These are phyloP conservation scores for Aricia artaxerxes DNA, from an alignment of 2,888 invertebrate genomes.

Conservation along the genomic window DNA sequence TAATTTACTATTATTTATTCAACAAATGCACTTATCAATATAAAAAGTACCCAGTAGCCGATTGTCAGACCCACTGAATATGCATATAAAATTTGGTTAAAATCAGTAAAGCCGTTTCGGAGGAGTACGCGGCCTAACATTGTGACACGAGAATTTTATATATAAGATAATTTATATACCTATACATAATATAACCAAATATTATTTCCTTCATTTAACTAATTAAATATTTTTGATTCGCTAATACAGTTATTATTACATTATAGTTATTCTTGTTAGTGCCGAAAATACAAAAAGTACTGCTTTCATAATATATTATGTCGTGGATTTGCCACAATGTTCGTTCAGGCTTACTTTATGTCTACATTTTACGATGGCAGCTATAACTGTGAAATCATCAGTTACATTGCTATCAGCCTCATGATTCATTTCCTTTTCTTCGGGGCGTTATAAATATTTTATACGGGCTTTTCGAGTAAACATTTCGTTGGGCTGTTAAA, in stretches of 20 bases:
- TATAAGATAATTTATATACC: no score
- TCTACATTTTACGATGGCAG: conserved; percentile 12
- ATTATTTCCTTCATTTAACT: no score
- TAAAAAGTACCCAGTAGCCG: no score
- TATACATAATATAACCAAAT: no score
- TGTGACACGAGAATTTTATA: no score
- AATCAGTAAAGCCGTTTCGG: no score
- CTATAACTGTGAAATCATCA: conserved; percentile 20
- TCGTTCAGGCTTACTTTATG: conserved; percentile 26
- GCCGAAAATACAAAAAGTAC: not conserved
- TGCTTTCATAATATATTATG: not conserved
- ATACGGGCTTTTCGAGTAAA: conserved; percentile 2
- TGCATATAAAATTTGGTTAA: no score
- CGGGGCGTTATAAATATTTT: conserved; percentile 18
- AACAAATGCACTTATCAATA: no score
- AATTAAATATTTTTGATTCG: not conserved
- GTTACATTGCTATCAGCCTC: conserved; percentile 14
- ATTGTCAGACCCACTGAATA: no score
- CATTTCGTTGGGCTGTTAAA: not conserved
- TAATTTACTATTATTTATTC: no score
- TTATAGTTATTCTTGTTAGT: not conserved
- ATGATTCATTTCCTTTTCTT: conserved; percentile 23
- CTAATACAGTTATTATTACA: not conserved
- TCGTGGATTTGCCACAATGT: conserved; percentile 1
- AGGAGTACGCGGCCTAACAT: no score